A percentile compares a stretch with the other conserved stretches of the same genome.
phyloP scores from a whole-genome alignment of 2,113 vertebrate species.

The Girardinichthys multiradiatus region DNA sequence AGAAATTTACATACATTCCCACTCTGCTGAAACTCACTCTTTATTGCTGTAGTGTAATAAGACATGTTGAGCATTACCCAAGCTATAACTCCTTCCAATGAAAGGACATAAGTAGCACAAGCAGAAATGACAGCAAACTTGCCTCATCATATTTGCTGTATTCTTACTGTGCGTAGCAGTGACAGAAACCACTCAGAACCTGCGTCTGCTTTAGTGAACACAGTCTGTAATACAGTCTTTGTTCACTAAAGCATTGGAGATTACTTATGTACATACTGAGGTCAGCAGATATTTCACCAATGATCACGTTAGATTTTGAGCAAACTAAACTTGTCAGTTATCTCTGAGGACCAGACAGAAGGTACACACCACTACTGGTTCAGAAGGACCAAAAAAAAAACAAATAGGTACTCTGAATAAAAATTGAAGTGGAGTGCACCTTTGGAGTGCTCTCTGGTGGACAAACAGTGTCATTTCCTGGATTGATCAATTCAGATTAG shows the following conservation, averaged over 20 bases:
- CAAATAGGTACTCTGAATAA: too few species aligned
- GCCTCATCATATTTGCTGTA: neutral
- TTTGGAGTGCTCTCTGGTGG: neutral
- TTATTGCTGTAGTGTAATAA: neutral
- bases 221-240: too few species aligned
- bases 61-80: neutral
- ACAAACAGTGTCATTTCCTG: neutral
- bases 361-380: neutral
- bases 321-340: neutral
- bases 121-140: neutral
- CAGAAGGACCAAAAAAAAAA: neutral
- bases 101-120: neutral
- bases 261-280: neutral
- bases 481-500: neutral
- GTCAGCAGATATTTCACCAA: neutral
- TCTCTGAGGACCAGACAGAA: neutral
- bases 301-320: neutral
- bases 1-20: too few species aligned
- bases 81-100: neutral
- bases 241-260: neutral
- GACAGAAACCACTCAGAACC: neutral
- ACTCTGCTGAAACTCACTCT: too few species aligned
- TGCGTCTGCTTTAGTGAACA: too few species aligned
- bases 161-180: neutral
- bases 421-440: neutral